Evolutionary conservation across 2,797 vertebrate genomes (phyloP).

Genomic region (Diceros bicornis): DNA sequence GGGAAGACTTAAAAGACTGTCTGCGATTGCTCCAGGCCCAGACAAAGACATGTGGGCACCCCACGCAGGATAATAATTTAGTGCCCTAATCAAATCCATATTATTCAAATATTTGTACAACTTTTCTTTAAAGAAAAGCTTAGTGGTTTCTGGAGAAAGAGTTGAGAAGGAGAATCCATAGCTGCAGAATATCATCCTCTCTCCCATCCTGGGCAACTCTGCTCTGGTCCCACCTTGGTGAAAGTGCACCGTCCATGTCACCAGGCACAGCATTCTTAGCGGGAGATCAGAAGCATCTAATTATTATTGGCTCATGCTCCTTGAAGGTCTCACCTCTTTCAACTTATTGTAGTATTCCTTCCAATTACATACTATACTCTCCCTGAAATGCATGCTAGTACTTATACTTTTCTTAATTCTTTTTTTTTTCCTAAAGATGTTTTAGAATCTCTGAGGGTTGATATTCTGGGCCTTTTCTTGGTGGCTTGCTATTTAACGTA

Average conservation of each 20-base stretch:
- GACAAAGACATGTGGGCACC: background rate
- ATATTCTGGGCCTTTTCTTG: background rate
- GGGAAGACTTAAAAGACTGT: background rate
- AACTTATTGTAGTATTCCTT: background rate
- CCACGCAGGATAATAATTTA: background rate
- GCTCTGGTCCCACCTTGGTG: background rate
- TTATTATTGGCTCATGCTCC: background rate
- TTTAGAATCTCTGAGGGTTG: background rate
- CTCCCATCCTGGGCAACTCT: background rate
- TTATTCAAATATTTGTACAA: background rate
- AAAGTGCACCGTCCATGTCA: background rate
- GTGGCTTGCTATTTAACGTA: background rate
- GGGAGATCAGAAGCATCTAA: background rate
- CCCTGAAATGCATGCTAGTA: background rate
- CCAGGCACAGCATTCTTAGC: background rate
- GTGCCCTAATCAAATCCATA: background rate
- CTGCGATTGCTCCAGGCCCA: background rate
- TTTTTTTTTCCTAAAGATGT: background rate
- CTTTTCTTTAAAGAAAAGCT: background rate
- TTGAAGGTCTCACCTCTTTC: background rate
- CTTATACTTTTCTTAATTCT: background rate
- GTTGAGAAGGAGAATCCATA: background rate
- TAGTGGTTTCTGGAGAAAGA: background rate
- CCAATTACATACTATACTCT: background rate
- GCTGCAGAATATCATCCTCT: background rate